Conservation (phyloP, 2,797 vertebrate genomes). For the Pangasius mekongensis region DNA sequence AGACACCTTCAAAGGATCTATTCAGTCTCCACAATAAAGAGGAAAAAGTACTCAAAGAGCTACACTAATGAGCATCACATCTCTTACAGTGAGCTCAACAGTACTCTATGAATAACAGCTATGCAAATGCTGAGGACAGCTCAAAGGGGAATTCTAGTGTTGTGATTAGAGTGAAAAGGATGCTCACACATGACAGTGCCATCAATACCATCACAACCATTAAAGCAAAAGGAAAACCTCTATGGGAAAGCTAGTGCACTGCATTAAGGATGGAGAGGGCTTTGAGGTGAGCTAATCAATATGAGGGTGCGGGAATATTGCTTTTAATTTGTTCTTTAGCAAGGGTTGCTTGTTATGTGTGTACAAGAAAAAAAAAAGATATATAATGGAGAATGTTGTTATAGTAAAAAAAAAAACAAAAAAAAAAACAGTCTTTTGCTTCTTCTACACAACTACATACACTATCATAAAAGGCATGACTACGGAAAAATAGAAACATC, state of each 20-base stretch:
- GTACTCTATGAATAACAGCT: conserved; percentile 75
- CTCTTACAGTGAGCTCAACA: conserved; percentile 68
- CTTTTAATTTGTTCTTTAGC: conserved; percentile 57
- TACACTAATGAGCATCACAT: conserved; percentile 79
- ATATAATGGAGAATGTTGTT: conserved; percentile 39
- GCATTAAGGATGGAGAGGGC: conserved; percentile 77
- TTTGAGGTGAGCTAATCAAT: conserved; percentile 86
- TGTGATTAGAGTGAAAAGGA: conserved; percentile 76
- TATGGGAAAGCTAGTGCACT: conserved; percentile 78
- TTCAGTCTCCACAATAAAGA: conserved; percentile 73
- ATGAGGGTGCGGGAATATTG: conserved; percentile 66
- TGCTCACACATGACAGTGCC: conserved; percentile 81
- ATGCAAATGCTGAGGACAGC: conserved; percentile 78
- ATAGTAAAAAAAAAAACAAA: background rate
- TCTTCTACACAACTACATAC: conserved; percentile 22
- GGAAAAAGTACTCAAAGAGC: conserved; percentile 67
- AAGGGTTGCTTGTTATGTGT: conserved; percentile 38
- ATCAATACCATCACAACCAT: conserved; percentile 84
- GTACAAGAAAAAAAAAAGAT: conserved; percentile 37
- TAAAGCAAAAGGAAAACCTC: conserved; percentile 79
- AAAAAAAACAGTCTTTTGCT: conserved; percentile 34
- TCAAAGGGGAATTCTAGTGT: conserved; percentile 74
- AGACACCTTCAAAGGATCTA: conserved; percentile 78
- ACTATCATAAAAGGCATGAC: conserved; percentile 36
- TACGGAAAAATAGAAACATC: conserved; percentile 24